Percentiles rank a stretch among this genome's conserved stretches.
These are phyloP conservation scores for Poeciliopsis presidionis DNA, from an alignment of 2,797 vertebrate species.

Conservation along the genomic window DNA sequence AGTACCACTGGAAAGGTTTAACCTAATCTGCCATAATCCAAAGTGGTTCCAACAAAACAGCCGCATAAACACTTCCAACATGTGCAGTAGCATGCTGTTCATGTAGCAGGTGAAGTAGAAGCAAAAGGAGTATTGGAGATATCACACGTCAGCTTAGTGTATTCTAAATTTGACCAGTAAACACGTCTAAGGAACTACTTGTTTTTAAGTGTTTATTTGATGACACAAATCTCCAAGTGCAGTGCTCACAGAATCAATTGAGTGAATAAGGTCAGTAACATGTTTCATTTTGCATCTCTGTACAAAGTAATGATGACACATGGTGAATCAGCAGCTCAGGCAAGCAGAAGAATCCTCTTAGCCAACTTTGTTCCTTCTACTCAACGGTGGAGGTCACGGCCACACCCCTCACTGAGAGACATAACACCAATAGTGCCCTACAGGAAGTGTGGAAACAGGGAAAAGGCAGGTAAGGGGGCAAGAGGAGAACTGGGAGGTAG, in stretches of 20 bases:
- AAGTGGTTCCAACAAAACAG: slow-evolving; percentile 59
- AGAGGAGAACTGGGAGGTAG: slow-evolving; percentile 34
- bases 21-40: slow-evolving; percentile 81
- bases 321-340: slow-evolving; percentile 75
- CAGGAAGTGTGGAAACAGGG: slow-evolving; percentile 48
- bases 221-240: slow-evolving; percentile 12
- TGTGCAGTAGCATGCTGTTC: slow-evolving; percentile 16
- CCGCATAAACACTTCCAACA: slow-evolving; percentile 45
- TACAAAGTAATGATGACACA: slow-evolving; percentile 66
- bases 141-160: slow-evolving; percentile 10
- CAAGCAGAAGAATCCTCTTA: slow-evolving; percentile 70
- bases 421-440: slow-evolving; percentile 55
- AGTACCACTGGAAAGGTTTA: slow-evolving; percentile 70
- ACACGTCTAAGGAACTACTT: not conserved
- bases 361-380: slow-evolving; percentile 55
- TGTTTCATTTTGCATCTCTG: slow-evolving; percentile 40
- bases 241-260: slow-evolving; percentile 24
- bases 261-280: slow-evolving; percentile 13
- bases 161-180: not conserved
- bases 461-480: slow-evolving; percentile 41
- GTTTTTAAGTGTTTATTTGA: slow-evolving; percentile 6
- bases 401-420: slow-evolving; percentile 35
- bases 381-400: slow-evolving; percentile 53
- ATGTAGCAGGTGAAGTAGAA: slow-evolving; percentile 31
- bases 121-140: slow-evolving; percentile 31